Conservation (phyloP, 1,140 invertebrate genomes). For the Bombus impatiens region DNA sequence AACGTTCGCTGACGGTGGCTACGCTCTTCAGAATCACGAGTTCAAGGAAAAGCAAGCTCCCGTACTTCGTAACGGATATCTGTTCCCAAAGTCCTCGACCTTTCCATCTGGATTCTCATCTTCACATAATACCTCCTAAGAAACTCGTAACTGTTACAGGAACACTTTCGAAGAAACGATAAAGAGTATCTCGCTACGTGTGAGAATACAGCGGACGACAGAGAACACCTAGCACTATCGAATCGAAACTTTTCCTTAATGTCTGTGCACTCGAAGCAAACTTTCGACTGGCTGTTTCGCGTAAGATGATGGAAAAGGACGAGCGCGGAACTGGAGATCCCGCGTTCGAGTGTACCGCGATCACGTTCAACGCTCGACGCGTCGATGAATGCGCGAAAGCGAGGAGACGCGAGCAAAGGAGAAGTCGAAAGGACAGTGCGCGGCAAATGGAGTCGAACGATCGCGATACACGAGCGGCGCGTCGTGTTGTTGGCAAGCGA, state of each 20-base stretch:
- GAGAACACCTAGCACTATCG: neutral
- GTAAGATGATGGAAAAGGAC: too few relatives aligned
- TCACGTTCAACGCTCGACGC: neutral
- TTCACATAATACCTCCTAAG: neutral
- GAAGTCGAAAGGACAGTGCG: neutral
- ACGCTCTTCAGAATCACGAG: neutral
- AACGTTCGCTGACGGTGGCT: neutral
- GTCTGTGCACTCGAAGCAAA: neutral
- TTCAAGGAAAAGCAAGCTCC: neutral
- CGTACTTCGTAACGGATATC: neutral
- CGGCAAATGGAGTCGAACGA: conserved; percentile 41
- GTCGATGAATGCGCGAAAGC: conserved; percentile 27
- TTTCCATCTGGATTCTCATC: neutral
- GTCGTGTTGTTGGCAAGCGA: conserved; percentile 77
- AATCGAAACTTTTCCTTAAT: conserved; percentile 2
- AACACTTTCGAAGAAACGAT: neutral
- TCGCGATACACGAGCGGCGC: conserved; percentile 66
- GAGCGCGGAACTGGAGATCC: neutral
- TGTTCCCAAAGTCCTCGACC: neutral
- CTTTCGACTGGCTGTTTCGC: neutral
- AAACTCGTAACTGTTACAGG: neutral
- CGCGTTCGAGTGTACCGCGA: neutral
- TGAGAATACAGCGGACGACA: neutral
- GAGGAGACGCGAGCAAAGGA: neutral
- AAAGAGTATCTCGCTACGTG: neutral